Evolutionary conservation across 2,797 vertebrate species (phyloP).

Genomic region (Rhadinocentrus ornatus): DNA sequence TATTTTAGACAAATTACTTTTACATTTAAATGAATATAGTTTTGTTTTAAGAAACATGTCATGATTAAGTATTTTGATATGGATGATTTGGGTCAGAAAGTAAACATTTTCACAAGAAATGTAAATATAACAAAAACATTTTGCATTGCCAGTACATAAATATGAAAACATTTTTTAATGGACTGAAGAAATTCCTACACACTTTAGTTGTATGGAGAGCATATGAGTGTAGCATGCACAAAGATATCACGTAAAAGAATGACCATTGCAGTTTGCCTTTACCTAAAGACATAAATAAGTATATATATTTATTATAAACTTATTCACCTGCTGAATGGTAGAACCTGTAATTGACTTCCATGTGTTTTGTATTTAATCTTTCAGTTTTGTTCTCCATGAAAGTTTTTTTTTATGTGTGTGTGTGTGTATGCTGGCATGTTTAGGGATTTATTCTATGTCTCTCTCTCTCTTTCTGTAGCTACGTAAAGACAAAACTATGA

Average conservation of each 20-base stretch:
- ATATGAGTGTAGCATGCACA: not conserved
- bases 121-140: not conserved
- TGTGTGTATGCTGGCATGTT: conserved; percentile 17
- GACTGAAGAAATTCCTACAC: not conserved
- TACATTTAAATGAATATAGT: not conserved
- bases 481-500: conserved; percentile 22
- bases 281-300: not conserved
- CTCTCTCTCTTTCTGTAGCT: conserved; percentile 29
- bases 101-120: conserved; percentile 5
- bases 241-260: not conserved
- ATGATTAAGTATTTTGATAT: conserved; percentile 4
- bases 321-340: not conserved
- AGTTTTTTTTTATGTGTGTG: not conserved
- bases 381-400: conserved; percentile 1
- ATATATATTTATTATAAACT: not conserved
- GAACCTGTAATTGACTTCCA: not conserved
- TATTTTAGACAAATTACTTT: conserved; percentile 4
- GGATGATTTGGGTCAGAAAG: not conserved
- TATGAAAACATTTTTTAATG: conserved; percentile 19
- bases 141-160: conserved; percentile 29
- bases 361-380: conserved; percentile 4
- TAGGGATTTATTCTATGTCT: conserved; percentile 30
- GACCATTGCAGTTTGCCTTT: not conserved
- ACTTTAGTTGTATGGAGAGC: conserved; percentile 6
- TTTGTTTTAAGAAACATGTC: not conserved